Base-by-base conservation (phyloP, 2,113 vertebrate genomes). In the Oplegnathus fasciatus region DNA sequence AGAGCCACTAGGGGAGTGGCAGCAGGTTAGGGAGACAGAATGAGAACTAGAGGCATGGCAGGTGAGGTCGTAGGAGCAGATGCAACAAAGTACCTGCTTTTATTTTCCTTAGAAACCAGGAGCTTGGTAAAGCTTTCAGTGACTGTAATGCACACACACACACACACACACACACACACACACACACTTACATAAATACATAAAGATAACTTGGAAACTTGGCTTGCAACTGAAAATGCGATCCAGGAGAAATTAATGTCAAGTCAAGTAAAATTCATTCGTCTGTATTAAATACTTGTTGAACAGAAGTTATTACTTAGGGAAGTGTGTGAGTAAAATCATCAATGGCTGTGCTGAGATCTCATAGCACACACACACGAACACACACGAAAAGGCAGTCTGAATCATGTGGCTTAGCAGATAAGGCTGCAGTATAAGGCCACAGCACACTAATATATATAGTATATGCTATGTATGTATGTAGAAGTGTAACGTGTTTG, bases 281-380 rank as follows among this genome's bases (percentile, higher is more conserved):
- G 40, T 57, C 52, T 66, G 75, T 18, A 57, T 64, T 72, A 66
- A 72, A 72, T 22, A 70, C 40, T 26, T 57, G 67, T 73, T 28
- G 4, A 58, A 72, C 57, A 65, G 13, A 65, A 78, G 48, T 54
- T 76, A 42, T 28, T 76, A 69, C 72, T 76, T 8, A 40, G 37
- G 37, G 20, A 34, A 14, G 48, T 32, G 70, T 66, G 61, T 67
- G n/a, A 26, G 28, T 48, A 26, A 54, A 44, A 42, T 76, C 40
- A 75, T 62, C 48, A 20, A 57, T 22, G 68, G 44, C n/a, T 50
- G 24, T 26, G 44, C n/a, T 40, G 70, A 52, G 32, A 64, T 62
- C 58, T 30, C 58, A 32, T 18, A 48, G 2, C 73, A 57, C 79
- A 48, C 54, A 42, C 28, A 20, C 71, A 30, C 37, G n/a, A n/a